Evolutionary conservation across 2,888 invertebrate species (phyloP).

Genomic region (Linnaemya tessellans): DNA sequence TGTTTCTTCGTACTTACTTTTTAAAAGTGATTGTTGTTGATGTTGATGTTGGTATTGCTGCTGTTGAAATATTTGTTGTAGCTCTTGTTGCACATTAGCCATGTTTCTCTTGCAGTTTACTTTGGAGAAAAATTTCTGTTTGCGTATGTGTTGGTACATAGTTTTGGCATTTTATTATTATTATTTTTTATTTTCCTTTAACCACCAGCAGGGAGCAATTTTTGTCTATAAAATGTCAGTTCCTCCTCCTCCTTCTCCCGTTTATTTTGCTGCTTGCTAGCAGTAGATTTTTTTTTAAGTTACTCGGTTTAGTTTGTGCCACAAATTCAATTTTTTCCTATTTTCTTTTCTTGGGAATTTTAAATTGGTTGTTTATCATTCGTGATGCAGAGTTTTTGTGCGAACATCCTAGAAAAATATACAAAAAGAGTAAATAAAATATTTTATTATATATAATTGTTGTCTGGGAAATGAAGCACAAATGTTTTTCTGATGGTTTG

Average conservation of each 20-base stretch:
- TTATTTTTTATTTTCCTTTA: conserved; percentile 4
- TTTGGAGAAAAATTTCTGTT: conserved; percentile 23
- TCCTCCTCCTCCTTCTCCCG: background rate
- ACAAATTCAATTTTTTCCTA: conserved; percentile 29
- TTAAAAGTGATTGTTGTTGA: conserved; percentile 48
- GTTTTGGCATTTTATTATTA: conserved; percentile 50
- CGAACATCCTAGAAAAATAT: conserved; percentile 8
- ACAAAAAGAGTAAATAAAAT: conserved; percentile 7
- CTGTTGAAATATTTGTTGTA: conserved; percentile 32
- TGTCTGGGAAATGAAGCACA: background rate
- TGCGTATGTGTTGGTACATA: background rate
- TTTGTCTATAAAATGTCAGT: background rate
- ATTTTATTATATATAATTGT: conserved; percentile 52
- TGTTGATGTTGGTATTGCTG: conserved; percentile 49
- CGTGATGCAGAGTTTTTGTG: conserved; percentile 6
- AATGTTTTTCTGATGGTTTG: background rate
- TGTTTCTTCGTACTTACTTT: conserved; percentile 52
- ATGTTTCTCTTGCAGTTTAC: conserved; percentile 53
- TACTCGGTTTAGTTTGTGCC: conserved; percentile 11
- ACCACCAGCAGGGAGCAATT: conserved; percentile 1
- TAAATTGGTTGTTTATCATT: conserved; percentile 35
- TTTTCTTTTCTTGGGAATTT: conserved; percentile 39
- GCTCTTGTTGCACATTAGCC: conserved; percentile 67
- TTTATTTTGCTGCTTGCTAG: conserved; percentile 3
- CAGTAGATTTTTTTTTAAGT: conserved; percentile 8